phyloP scores from a whole-genome alignment of 35 echinoderm and acorn worm genomes.

The Heliocidaris erythrogramma region DNA sequence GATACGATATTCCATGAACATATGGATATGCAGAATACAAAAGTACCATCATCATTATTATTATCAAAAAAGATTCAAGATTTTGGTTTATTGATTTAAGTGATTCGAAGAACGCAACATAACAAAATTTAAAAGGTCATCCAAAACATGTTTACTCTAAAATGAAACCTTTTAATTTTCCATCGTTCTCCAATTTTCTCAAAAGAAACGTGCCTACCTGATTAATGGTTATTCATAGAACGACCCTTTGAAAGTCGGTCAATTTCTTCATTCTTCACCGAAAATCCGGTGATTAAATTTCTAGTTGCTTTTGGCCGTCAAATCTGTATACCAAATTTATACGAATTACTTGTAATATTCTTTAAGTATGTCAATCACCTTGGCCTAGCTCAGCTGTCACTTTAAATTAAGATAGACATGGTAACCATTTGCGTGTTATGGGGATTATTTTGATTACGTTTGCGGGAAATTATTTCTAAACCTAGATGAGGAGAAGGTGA shows the following conservation, averaged over 20 bases:
- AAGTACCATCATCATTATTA: too few species aligned
- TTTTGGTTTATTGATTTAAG: too few species aligned
- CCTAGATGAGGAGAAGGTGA: background rate
- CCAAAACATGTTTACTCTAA: too few species aligned
- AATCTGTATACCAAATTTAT: background rate
- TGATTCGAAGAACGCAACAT: too few species aligned
- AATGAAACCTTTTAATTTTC: too few species aligned
- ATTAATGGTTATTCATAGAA: background rate
- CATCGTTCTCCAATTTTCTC: too few species aligned
- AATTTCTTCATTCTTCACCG: background rate
- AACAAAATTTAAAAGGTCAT: too few species aligned
- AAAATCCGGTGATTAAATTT: background rate
- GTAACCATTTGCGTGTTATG: background rate
- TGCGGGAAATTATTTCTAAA: background rate
- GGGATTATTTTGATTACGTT: constrained; percentile 12
- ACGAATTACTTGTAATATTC: background rate
- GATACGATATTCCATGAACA: too few species aligned
- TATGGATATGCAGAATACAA: too few species aligned
- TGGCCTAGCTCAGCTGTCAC: background rate
- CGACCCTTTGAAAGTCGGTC: background rate
- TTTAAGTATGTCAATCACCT: background rate
- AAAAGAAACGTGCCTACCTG: background rate
- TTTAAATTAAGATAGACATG: constrained; percentile 12
- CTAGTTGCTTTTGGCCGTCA: background rate
- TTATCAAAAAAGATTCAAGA: too few species aligned